These are phyloP conservation scores for Zygogramma bicolorata DNA, from an alignment of 2,888 invertebrate genomes.

Conservation along the genomic window DNA sequence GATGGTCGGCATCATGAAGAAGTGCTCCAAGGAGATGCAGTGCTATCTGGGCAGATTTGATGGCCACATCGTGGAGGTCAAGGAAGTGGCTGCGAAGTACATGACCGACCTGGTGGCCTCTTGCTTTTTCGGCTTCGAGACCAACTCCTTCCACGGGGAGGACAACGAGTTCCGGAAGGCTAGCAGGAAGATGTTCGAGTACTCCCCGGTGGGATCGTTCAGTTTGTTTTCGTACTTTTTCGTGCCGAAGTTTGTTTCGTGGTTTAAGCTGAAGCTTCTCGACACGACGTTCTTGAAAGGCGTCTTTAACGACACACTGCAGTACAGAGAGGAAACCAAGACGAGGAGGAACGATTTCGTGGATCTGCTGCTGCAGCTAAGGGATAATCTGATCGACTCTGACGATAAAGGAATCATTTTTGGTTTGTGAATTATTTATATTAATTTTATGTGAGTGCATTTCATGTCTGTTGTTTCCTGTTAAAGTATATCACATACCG, in stretches of 20 bases:
- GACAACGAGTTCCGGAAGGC: slow-evolving; percentile 63
- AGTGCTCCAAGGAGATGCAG: slow-evolving; percentile 61
- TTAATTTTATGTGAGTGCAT: no score
- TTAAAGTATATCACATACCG: no score
- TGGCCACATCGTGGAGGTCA: slow-evolving; percentile 53
- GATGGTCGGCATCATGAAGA: slow-evolving; percentile 68
- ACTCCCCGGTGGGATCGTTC: slow-evolving; percentile 54
- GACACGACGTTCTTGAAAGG: slow-evolving; percentile 59
- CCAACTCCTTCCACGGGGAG: slow-evolving; percentile 61
- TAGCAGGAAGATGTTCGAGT: slow-evolving; percentile 60
- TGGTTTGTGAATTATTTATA: no score
- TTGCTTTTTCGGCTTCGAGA: slow-evolving; percentile 67
- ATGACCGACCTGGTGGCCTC: slow-evolving; percentile 68
- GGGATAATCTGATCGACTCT: slow-evolving; percentile 54
- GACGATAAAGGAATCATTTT: slow-evolving; percentile 37
- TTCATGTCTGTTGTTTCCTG: no score
- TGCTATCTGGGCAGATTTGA: slow-evolving; percentile 53
- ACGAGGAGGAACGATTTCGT: slow-evolving; percentile 66
- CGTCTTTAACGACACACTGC: slow-evolving; percentile 60
- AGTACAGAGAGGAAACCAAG: slow-evolving; percentile 54
- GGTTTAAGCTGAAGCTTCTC: slow-evolving; percentile 59
- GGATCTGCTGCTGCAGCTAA: slow-evolving; percentile 63
- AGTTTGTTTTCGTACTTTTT: slow-evolving; percentile 59
- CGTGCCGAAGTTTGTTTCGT: slow-evolving; percentile 58
- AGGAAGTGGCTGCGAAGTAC: slow-evolving; percentile 62